phyloP scores from a whole-genome alignment of 2,113 vertebrate species.

The Lichenostomus cassidix region DNA sequence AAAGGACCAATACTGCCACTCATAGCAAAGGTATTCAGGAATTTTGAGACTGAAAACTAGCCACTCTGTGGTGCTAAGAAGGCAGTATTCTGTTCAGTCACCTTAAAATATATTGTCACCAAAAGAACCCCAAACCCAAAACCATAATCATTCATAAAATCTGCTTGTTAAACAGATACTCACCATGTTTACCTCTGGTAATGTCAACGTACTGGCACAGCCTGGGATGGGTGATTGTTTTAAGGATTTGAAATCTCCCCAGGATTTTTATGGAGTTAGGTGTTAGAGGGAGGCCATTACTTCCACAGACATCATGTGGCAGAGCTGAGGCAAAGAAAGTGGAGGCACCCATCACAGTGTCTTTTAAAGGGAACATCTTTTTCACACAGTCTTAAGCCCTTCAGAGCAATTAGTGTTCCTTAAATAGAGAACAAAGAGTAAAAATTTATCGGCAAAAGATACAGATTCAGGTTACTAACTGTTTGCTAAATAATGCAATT shows the following conservation, averaged over 20 bases:
- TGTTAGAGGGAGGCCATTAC: slow-evolving; percentile 96
- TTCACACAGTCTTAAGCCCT: background rate
- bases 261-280: slow-evolving; percentile 99
- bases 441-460: background rate
- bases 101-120: background rate
- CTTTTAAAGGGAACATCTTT: slow-evolving; percentile 88
- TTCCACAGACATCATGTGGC: slow-evolving; percentile 97
- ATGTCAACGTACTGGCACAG: slow-evolving; percentile 98
- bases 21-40: background rate
- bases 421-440: background rate
- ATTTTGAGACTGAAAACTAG: background rate
- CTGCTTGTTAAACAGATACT: background rate
- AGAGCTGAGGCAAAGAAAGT: slow-evolving; percentile 97
- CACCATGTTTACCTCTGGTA: slow-evolving; percentile 95
- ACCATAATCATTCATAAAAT: background rate
- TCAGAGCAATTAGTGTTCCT: background rate
- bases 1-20: background rate
- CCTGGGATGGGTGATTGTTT: slow-evolving; percentile 91
- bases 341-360: slow-evolving; percentile 91
- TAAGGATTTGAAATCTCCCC: slow-evolving; percentile 96
- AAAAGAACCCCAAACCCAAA: background rate
- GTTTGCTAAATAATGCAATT: background rate
- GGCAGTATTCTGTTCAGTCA: background rate
- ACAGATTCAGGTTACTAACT: background rate
- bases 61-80: background rate